Percentiles rank a stretch among this genome's conserved stretches.
Evolutionary conservation across 2,797 vertebrate genomes (phyloP).

Genomic region (Hydrophis major): DNA sequence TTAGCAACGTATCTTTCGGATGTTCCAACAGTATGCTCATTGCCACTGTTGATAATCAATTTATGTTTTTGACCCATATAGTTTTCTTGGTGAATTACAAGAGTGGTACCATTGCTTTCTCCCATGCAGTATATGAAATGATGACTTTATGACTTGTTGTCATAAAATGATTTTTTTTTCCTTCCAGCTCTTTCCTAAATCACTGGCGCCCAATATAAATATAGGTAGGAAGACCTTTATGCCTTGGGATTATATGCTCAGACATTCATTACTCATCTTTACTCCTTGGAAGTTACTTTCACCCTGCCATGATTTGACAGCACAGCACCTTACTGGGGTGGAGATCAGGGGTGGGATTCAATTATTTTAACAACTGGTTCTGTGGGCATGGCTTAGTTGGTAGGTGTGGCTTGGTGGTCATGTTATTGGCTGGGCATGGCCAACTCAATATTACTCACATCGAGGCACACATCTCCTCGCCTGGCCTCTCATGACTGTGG

Average conservation of each 20-base stretch:
- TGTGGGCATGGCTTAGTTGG: too few relatives aligned
- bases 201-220: too few relatives aligned
- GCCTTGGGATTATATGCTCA: background rate
- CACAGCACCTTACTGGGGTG: background rate
- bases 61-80: background rate
- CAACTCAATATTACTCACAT: too few relatives aligned
- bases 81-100: background rate
- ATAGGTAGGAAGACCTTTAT: background rate
- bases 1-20: background rate
- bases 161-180: background rate
- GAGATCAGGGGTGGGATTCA: too few relatives aligned
- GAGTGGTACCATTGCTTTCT: background rate
- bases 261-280: background rate
- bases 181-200: background rate
- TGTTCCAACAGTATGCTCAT: background rate
- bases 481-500: too few relatives aligned
- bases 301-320: background rate
- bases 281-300: background rate
- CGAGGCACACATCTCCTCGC: too few relatives aligned
- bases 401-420: too few relatives aligned
- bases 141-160: background rate
- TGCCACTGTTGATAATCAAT: background rate
- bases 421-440: too few relatives aligned
- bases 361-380: too few relatives aligned
- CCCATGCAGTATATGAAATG: background rate